Evolutionary conservation across 2,888 invertebrate genomes (phyloP), one percentile per base, ranked within the genome.

Genomic region (Cephus rjabovi): DNA sequence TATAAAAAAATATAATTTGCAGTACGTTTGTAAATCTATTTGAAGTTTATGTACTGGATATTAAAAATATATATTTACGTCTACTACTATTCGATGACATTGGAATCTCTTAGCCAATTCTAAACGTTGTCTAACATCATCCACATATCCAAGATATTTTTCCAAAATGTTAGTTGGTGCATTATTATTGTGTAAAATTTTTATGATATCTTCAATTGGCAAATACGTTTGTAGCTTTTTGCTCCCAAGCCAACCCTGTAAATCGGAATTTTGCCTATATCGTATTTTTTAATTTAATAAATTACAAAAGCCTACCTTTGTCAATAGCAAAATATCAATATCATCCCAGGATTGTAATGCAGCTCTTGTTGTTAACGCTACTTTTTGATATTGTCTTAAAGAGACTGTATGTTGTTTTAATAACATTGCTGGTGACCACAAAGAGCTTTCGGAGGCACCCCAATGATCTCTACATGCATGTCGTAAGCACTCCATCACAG

Each of bases 311-410:
- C 69, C 86, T 87, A 95, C 95, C 89, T 95, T 95, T 82, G 94
- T 94, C 74, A 94, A 92, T 74, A 95, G 93, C 15, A 95, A 88
- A 71, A 92, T 92, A 86, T 95, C 94, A 1, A 95, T 93, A 23
- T 94, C 93, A 1, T 94, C 93, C 95, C 95, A 95, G 69, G 94
- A 93, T 78, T 93, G 93, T 1, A 92, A 87, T 71, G 93, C 93
- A 0, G 94, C 94, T 87, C 94, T 93, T 0, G 94, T 94, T 81
- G 94, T 94, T 0, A 96, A 86, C 0, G 94, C 95, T 0, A 95
- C 94, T 94, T 95, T 96, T 83, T 96, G 95, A 85, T 95, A 95
- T 81, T 95, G 95, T 1, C 94, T 92, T 0, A 94, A 92, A 9
- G 91, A 92, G 75, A 93, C 89, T 69, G 91, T 89, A 86, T 94